phyloP scores from a whole-genome alignment of 30 jellyfish, hydroid and myxozoan genomes.

The Phacellophora camtschatica region DNA sequence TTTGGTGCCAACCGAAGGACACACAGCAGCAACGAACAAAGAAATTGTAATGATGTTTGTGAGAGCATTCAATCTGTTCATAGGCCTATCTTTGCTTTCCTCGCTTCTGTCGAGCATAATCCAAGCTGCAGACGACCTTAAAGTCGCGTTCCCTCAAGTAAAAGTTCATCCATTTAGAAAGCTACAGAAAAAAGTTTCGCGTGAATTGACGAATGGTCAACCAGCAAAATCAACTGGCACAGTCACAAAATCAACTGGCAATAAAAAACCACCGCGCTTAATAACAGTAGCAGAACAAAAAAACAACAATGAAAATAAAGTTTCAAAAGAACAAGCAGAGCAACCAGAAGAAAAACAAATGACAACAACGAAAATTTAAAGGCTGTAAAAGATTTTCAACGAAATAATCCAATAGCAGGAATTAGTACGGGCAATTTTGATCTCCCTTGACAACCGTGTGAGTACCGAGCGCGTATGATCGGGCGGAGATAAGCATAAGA shows the following conservation, averaged over 20 bases:
- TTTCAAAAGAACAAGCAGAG: too few relatives aligned
- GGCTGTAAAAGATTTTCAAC: background rate
- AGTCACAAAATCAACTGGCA: too few relatives aligned
- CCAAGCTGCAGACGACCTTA: constrained; percentile 71
- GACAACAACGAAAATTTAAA: background rate
- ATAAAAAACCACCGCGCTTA: too few relatives aligned
- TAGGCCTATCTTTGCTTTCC: constrained; percentile 61
- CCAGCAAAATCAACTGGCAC: too few relatives aligned
- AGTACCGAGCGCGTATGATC: too few relatives aligned
- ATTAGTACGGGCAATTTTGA: too few relatives aligned
- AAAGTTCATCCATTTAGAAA: constrained; percentile 53
- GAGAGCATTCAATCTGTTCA: constrained; percentile 48
- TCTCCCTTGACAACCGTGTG: too few relatives aligned
- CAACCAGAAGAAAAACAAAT: background rate
- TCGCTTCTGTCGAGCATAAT: constrained; percentile 60
- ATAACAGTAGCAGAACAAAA: background rate
- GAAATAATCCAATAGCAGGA: too few relatives aligned
- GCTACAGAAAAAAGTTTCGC: background rate
- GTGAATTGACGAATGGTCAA: background rate
- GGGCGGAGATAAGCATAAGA: too few relatives aligned
- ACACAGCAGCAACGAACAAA: constrained; percentile 15
- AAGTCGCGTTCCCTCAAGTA: constrained; percentile 54
- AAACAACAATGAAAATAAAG: background rate
- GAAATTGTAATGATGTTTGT: constrained; percentile 72
- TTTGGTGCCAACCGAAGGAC: constrained; percentile 79